Evolutionary conservation across 1,140 invertebrate species (phyloP).

Genomic region (Cydia amplana): DNA sequence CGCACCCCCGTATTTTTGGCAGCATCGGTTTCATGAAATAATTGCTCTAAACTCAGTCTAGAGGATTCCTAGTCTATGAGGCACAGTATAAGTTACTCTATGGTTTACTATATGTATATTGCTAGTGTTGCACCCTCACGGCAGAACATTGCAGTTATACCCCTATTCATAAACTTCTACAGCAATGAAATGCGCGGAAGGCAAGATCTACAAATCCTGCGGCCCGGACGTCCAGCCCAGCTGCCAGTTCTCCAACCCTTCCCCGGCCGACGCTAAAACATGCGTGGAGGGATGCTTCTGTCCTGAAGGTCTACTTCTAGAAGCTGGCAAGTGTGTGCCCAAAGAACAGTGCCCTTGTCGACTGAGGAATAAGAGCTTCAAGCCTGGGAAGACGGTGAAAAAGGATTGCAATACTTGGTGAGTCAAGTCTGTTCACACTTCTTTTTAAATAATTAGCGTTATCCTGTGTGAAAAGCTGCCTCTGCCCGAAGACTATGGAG

Average conservation of each 20-base stretch:
- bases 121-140: too few species aligned
- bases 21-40: too few species aligned
- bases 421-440: too few species aligned
- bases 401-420: slow-evolving; percentile 86
- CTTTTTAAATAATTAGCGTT: too few species aligned
- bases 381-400: slow-evolving; percentile 84
- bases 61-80: too few species aligned
- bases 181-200: slow-evolving; percentile 86
- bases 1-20: too few species aligned
- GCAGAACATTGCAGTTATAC: too few species aligned
- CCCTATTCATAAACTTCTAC: slow-evolving; percentile 36
- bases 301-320: slow-evolving; percentile 85
- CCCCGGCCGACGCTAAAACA: slow-evolving; percentile 56
- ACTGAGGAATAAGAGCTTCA: slow-evolving; percentile 87
- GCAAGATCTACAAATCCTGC: slow-evolving; percentile 86
- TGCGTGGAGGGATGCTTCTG: slow-evolving; percentile 95
- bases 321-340: slow-evolving; percentile 87
- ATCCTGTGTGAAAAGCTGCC: too few species aligned
- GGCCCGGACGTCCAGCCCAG: slow-evolving; percentile 81
- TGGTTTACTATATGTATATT: too few species aligned
- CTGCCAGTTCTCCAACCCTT: slow-evolving; percentile 61
- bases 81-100: too few species aligned
- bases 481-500: too few species aligned
- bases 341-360: slow-evolving; percentile 88
- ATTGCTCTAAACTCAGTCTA: too few species aligned